Evolutionary conservation across 2,113 vertebrate species (phyloP).

Genomic region (Pitta sordida): DNA sequence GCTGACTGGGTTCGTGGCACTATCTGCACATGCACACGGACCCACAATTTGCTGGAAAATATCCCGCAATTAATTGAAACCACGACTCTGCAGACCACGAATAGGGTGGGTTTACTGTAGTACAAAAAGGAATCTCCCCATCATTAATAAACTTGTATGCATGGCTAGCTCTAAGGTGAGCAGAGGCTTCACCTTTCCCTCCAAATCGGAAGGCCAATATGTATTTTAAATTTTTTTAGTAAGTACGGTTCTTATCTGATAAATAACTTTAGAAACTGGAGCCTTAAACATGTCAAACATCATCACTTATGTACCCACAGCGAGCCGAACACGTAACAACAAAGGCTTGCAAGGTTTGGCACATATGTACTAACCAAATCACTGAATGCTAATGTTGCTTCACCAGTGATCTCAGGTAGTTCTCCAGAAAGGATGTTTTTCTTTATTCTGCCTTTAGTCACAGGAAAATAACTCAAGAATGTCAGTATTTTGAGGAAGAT

Average conservation of each 20-base stretch:
- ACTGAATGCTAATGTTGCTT: neutral
- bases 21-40: no score
- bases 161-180: neutral
- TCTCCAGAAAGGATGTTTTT: neutral
- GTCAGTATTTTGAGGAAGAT: neutral
- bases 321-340: neutral
- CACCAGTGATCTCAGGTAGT: neutral
- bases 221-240: neutral
- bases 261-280: neutral
- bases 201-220: neutral
- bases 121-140: neutral
- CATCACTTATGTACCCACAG: neutral
- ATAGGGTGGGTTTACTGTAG: no score
- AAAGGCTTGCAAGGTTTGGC: neutral
- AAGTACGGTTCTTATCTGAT: neutral
- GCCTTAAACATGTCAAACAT: neutral
- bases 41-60: no score
- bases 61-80: no score
- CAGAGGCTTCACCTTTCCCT: neutral
- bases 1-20: no score
- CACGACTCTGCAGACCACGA: no score
- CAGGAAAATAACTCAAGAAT: neutral
- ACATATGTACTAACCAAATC: neutral
- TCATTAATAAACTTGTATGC: neutral
- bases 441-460: neutral